Conservation (phyloP, 2,888 invertebrate genomes). For the Andrena trimmerana region DNA sequence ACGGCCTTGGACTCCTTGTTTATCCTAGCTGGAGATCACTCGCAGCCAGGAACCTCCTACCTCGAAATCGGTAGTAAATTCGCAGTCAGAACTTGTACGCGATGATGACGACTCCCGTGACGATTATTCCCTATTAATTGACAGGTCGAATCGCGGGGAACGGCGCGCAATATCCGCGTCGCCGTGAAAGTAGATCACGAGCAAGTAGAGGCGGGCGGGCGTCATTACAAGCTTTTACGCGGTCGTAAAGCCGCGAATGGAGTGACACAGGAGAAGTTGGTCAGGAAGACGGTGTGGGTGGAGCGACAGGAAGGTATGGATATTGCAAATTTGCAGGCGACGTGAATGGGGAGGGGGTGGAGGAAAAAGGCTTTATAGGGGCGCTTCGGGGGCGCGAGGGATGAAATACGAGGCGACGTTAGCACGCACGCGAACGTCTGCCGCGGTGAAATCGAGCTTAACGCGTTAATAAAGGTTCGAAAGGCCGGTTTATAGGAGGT, state of each 20-base stretch:
- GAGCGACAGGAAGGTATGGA: conserved; percentile 47
- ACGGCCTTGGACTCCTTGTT: neutral
- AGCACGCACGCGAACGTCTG: conserved; percentile 33
- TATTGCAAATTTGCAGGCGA: conserved; percentile 64
- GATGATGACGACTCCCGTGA: conserved; percentile 1
- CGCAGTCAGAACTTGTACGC: neutral
- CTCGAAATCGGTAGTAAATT: neutral
- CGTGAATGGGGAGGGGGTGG: neutral
- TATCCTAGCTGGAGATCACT: neutral
- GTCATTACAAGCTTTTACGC: conserved; percentile 56
- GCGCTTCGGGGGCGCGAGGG: neutral
- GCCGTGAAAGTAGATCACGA: conserved; percentile 3
- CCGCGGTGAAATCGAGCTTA: conserved; percentile 55
- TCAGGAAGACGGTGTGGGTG: conserved; percentile 14
- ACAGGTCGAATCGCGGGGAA: conserved; percentile 15
- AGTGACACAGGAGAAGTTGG: conserved; percentile 44
- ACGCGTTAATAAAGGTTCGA: conserved; percentile 64
- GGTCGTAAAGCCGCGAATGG: conserved; percentile 57
- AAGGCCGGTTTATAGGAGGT: conserved; percentile 17
- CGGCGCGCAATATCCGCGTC: conserved; percentile 22
- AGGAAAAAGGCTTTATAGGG: conserved; percentile 45
- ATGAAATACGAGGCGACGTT: conserved; percentile 59
- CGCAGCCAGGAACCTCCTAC: neutral
- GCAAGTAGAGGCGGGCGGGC: neutral
- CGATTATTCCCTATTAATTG: conserved; percentile 40